phyloP scores from a whole-genome alignment of 2,113 vertebrate species.

The Ictalurus punctatus region DNA sequence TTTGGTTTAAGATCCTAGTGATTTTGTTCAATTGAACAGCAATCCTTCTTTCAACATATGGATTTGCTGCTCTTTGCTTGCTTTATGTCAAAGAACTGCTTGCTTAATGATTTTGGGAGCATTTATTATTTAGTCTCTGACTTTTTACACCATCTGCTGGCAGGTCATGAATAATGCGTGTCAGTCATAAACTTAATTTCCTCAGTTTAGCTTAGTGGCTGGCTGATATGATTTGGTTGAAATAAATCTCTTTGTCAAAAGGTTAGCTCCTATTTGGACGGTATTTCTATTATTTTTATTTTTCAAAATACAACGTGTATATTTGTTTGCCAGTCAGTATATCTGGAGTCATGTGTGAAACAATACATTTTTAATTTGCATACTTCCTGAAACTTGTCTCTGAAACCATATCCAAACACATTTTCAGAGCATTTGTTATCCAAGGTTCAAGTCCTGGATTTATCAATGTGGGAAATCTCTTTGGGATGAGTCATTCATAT shows the following conservation, averaged over 20 bases:
- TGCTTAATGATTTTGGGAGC: background rate
- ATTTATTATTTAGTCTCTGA: background rate
- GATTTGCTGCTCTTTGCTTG: background rate
- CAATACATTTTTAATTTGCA: background rate
- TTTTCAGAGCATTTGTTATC: background rate
- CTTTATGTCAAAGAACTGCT: background rate
- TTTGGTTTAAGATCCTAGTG: background rate
- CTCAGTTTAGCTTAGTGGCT: background rate
- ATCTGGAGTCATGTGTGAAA: background rate
- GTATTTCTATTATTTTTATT: no score
- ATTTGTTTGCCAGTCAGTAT: background rate
- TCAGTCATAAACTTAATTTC: background rate
- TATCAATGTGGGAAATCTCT: background rate
- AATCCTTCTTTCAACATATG: background rate
- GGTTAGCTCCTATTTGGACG: background rate
- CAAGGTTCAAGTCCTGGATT: background rate
- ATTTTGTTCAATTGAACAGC: background rate
- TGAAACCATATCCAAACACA: background rate
- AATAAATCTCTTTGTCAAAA: background rate
- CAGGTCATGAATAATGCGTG: background rate
- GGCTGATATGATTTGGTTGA: background rate
- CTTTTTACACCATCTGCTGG: constrained; percentile 22
- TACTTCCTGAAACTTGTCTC: background rate
- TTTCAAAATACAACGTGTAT: background rate
- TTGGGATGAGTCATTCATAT: background rate